Base-by-base conservation (phyloP, 1,140 invertebrate species). In the Gonatopus flavifemur region DNA sequence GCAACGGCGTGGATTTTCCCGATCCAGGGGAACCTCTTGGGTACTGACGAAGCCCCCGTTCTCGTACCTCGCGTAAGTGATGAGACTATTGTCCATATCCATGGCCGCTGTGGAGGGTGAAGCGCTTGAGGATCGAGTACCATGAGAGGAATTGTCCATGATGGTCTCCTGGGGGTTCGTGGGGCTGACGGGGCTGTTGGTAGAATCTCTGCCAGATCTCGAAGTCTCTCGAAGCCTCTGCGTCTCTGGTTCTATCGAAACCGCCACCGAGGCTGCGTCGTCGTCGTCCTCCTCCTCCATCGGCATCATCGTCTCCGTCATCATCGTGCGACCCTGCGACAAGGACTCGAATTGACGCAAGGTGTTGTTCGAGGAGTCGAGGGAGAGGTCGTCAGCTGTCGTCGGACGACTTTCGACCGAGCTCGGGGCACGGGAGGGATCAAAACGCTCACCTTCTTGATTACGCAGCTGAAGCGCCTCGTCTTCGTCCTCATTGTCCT, bases 11-110 rank as follows among this genome's bases (percentile, higher is more conserved):
- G 91, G 90, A 69, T 92, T 90, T 33, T 86, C 84, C 36, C 80
- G 87, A 70, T 93, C 93, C 13, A 95, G 83, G 5, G 94, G 93
- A 13, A 96, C 87, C 60, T 91, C 89, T 51, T 85, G 83, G 2
- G 84, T 87, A 54, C 82, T 85, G 46, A 88, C 82, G 62, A 88
- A 88, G 46, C 86, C 83, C 1, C 86, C 87, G 65, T 86, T 85
- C 49, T 89, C 86, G 62, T 86, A 87, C 56, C 87, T 82, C 3
- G 86, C 86, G 62, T 86, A 86, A 3, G 70, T 76, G 45, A 72
- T 75, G 40, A 77, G 63, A 62, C 70, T 76, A 74, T 64, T 78
- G 75, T 77, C 78, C 69, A 59, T 73, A 70, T 73, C 75, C 75
- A 71, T 72, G 72, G 68, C 76, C 71, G 66, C 64, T 75, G 76